phyloP scores from a whole-genome alignment of 2,113 vertebrate genomes.

The Axis porcinus region DNA sequence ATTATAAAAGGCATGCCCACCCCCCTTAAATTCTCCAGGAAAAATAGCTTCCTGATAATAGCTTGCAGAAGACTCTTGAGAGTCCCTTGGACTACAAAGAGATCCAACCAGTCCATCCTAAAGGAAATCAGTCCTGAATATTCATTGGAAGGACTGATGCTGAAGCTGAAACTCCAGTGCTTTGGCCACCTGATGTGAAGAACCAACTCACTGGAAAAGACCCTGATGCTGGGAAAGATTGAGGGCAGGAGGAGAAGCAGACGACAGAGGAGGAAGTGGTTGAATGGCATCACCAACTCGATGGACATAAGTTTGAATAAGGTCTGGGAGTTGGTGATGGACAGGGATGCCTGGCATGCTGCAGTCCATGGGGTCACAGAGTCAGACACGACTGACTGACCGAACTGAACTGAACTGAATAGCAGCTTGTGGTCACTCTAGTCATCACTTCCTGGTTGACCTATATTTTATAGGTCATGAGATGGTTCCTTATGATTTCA shows the following conservation, averaged over 20 bases:
- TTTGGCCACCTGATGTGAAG: neutral
- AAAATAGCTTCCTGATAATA: neutral
- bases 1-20: neutral
- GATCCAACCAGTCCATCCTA: neutral
- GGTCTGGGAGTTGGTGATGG: accelerated
- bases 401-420: neutral
- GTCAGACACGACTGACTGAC: accelerated
- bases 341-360: neutral
- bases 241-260: neutral
- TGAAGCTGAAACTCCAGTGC: neutral
- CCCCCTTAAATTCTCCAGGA: neutral
- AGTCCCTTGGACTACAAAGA: neutral
- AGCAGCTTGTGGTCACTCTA: neutral
- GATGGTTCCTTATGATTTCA: neutral
- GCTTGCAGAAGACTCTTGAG: neutral
- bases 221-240: neutral
- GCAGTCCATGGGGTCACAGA: neutral
- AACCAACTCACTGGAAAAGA: neutral
- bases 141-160: neutral
- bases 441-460: neutral
- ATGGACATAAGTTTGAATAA: neutral
- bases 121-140: neutral
- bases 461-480: neutral
- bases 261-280: neutral
- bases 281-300: neutral